phyloP scores from a whole-genome alignment of 2,888 invertebrate species.

The Carpatolechia fugitivella region DNA sequence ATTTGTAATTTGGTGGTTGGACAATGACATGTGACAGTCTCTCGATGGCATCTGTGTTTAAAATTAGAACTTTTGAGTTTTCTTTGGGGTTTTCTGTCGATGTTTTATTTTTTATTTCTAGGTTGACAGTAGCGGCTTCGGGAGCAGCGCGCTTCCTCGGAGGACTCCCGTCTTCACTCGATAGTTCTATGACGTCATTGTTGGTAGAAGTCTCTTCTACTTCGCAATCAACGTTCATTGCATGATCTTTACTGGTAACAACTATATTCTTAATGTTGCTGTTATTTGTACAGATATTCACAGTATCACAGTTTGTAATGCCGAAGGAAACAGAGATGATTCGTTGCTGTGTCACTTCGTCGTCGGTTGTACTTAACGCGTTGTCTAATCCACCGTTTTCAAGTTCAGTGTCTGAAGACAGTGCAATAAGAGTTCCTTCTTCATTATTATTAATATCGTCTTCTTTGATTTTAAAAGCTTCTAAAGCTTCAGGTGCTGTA shows the following conservation, averaged over 20 bases:
- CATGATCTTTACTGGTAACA: constrained; percentile 37
- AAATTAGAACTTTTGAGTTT: constrained; percentile 70
- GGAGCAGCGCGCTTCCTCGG: constrained; percentile 48
- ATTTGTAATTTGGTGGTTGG: constrained; percentile 73
- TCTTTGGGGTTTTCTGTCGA: constrained; percentile 44
- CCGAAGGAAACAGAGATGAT: constrained; percentile 48
- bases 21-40: constrained; percentile 69
- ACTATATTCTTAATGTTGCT: constrained; percentile 46
- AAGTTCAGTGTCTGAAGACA: constrained; percentile 39
- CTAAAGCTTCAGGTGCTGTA: background rate
- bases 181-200: constrained; percentile 42
- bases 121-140: constrained; percentile 52
- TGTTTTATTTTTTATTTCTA: constrained; percentile 68
- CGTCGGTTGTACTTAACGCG: constrained; percentile 36
- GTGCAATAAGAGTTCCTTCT: constrained; percentile 28
- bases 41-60: constrained; percentile 68
- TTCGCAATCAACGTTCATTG: constrained; percentile 50
- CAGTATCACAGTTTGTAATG: constrained; percentile 42
- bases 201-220: constrained; percentile 45
- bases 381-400: constrained; percentile 12
- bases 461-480: constrained; percentile 5
- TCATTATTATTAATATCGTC: constrained; percentile 13
- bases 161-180: constrained; percentile 22
- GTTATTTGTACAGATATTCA: constrained; percentile 51
- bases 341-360: constrained; percentile 35